A percentile compares a stretch with the other conserved stretches of the same genome.
Conservation (phyloP, 1,140 invertebrate species). For the Oncopeltus fasciatus region DNA sequence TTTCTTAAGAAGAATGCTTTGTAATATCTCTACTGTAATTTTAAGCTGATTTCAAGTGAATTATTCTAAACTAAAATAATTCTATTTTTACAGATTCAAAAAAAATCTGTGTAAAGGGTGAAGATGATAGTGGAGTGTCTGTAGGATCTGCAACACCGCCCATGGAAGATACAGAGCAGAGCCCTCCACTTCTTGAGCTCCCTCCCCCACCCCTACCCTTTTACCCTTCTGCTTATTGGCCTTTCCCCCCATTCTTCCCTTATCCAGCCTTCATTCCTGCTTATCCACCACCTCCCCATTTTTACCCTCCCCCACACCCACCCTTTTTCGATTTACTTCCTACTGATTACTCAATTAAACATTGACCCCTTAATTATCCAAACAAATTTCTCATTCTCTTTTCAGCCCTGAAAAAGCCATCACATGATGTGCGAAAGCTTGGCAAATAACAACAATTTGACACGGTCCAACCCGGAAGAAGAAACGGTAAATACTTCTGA, state of each 20-base stretch:
- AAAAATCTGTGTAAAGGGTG: background rate
- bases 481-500: too few species aligned
- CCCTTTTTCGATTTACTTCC: background rate
- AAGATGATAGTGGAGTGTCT: conserved; percentile 16
- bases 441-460: too few species aligned
- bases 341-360: conserved; percentile 11
- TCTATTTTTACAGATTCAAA: background rate
- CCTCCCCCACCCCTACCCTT: background rate
- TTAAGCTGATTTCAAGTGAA: background rate
- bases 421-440: too few species aligned
- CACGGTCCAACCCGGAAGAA: too few species aligned
- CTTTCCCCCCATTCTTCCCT: conserved; percentile 8
- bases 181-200: conserved; percentile 7
- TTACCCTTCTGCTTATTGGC: conserved; percentile 7
- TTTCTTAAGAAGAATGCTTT: too few species aligned
- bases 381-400: too few species aligned
- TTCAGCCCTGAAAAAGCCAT: too few species aligned
- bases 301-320: conserved; percentile 5
- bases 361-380: too few species aligned
- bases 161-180: conserved; percentile 6
- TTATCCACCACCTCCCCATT: conserved; percentile 6
- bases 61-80: background rate
- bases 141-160: conserved; percentile 17
- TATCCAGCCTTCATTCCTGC: conserved; percentile 5
- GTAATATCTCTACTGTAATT: background rate